phyloP scores from a whole-genome alignment of 2,113 vertebrate genomes.

The Megalops atlanticus region DNA sequence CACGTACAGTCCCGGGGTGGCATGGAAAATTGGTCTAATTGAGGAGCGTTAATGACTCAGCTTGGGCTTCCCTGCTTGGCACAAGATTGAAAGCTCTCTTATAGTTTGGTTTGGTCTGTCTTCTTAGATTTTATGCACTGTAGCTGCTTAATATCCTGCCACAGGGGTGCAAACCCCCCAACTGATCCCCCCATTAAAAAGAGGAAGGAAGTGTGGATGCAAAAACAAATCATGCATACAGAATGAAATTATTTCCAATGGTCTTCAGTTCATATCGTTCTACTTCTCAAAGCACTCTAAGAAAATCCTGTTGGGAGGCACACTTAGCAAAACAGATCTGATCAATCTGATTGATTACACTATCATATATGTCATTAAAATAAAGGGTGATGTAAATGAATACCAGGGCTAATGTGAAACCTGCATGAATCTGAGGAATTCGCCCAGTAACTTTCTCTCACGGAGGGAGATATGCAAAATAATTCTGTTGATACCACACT shows the following conservation, averaged over 20 bases:
- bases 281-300: not conserved
- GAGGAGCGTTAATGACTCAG: conserved; percentile 70
- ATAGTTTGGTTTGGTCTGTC: conserved; percentile 42
- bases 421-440: not conserved
- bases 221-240: not conserved
- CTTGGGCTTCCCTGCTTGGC: conserved; percentile 66
- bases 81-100: conserved; percentile 53
- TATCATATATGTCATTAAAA: not conserved
- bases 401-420: not conserved
- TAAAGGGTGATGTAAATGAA: not conserved
- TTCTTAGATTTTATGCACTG: conserved; percentile 58
- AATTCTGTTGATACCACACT: not conserved
- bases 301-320: not conserved
- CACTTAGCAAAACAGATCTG: not conserved
- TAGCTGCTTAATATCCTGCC: conserved; percentile 51
- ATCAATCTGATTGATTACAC: conserved; percentile 2
- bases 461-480: not conserved
- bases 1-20: conserved; percentile 43
- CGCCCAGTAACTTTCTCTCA: not conserved
- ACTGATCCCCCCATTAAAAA: conserved; percentile 12
- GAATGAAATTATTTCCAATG: conserved; percentile 8
- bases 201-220: not conserved
- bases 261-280: not conserved
- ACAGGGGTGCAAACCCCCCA: conserved; percentile 11
- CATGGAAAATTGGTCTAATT: conserved; percentile 66